Evolutionary conservation across 2,888 invertebrate species (phyloP), one percentile per base, ranked within the genome.

Genomic region (Brachynemurus nebulosus): DNA sequence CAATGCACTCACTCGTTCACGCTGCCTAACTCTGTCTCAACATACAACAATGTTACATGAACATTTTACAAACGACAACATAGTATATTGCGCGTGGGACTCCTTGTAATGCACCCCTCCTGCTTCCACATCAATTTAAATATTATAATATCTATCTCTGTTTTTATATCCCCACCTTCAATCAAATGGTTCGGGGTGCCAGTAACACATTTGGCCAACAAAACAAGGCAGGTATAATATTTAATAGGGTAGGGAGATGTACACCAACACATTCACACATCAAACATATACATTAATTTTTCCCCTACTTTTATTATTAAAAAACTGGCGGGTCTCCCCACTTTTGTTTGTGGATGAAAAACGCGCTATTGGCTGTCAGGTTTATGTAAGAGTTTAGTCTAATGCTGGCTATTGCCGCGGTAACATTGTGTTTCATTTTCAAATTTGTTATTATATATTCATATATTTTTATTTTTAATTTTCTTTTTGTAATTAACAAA

Each of bases 121-220:
- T 37, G 4, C 4, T 18, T 37, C n/a, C 37, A 16, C 37, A 16
- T 37, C 23, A 25, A 16, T 40, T 19, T 40, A 40, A 17, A 40
- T 40, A 40, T 40, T 40, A 40, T 40, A 40, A 40, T 40, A 27
- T 40, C 40, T 40, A 40, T 40, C 40, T 40, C 40, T 40, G 40
- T 40, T 40, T 40, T 40, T 40, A 27, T 40, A 40, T 17, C 40
- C 40, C 40, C 40, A 40, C 40, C 18, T n/a, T n/a, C n/a, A n/a
- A n/a, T n/a, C n/a, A n/a, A n/a, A n/a, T n/a, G n/a, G n/a, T n/a
- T n/a, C n/a, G n/a, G n/a, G n/a, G n/a, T n/a, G n/a, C n/a, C n/a
- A n/a, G n/a, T n/a, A n/a, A n/a, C n/a, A n/a, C n/a, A n/a, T n/a
- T n/a, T n/a, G n/a, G n/a, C n/a, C n/a, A n/a, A n/a, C n/a, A n/a